phyloP scores from a whole-genome alignment of 2,113 vertebrate genomes.

The Chionis minor region DNA sequence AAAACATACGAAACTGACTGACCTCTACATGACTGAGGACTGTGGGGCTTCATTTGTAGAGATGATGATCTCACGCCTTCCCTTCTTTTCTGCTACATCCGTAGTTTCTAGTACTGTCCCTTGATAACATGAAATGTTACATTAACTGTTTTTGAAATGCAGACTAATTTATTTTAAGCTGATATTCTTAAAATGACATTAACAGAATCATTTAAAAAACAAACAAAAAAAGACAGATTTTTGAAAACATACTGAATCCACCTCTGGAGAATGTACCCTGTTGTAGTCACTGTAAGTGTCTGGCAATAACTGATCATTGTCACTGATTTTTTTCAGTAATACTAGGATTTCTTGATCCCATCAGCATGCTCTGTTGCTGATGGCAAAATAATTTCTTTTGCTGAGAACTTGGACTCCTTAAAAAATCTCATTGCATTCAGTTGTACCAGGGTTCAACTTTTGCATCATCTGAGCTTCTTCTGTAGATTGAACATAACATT shows the following conservation, averaged over 20 bases:
- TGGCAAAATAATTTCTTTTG: neutral
- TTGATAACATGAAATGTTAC: neutral
- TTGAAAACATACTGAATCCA: neutral
- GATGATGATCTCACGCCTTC: neutral
- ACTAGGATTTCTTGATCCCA: neutral
- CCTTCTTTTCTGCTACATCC: neutral
- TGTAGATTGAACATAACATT: neutral
- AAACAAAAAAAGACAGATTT: neutral
- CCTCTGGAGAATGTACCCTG: neutral
- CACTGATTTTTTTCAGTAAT: neutral
- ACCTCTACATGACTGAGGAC: neutral
- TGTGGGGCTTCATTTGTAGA: neutral
- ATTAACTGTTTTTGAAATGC: neutral
- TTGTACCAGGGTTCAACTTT: neutral
- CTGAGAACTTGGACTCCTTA: neutral
- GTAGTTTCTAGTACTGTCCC: neutral
- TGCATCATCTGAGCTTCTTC: neutral
- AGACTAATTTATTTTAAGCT: neutral
- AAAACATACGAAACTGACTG: neutral
- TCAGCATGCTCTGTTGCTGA: too few species aligned
- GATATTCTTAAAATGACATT: neutral
- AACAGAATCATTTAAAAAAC: neutral
- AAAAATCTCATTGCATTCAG: neutral
- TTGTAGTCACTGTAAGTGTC: neutral
- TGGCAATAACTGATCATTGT: neutral